Conservation (phyloP, 1,140 invertebrate species). For the Aphelinus certus region DNA sequence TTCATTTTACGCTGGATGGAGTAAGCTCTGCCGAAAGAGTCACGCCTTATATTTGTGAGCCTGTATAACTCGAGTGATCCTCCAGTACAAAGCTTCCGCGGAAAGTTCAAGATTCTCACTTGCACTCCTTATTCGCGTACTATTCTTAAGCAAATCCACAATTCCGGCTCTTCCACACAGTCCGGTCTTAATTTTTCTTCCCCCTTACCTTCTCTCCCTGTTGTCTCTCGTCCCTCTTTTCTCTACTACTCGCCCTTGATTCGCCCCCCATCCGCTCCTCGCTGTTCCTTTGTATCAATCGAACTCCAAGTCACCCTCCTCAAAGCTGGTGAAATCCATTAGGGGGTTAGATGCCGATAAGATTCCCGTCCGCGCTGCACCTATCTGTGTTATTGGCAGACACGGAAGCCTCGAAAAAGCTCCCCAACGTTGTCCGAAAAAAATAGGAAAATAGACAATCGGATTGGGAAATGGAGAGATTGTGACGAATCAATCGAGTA, state of each 20-base stretch:
- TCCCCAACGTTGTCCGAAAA: too few relatives aligned
- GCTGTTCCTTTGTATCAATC: conserved; percentile 16
- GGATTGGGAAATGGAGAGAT: too few relatives aligned
- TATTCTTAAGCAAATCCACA: neutral
- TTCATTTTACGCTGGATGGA: too few relatives aligned
- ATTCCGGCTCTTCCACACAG: neutral
- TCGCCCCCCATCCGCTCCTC: neutral
- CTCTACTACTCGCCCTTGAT: neutral
- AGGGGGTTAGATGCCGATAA: too few relatives aligned
- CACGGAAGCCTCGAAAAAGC: too few relatives aligned
- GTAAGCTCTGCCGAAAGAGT: neutral
- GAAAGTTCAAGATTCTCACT: conserved; percentile 28
- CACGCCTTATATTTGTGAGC: conserved; percentile 16
- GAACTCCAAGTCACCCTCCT: too few relatives aligned
- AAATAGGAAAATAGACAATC: too few relatives aligned
- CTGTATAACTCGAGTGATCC: conserved; percentile 16
- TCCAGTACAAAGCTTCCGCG: conserved; percentile 16
- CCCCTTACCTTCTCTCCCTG: neutral
- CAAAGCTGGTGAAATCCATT: too few relatives aligned
- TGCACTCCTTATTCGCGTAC: conserved; percentile 22
- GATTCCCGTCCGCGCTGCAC: too few relatives aligned
- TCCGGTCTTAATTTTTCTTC: neutral
- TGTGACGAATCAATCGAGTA: too few relatives aligned
- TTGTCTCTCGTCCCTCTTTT: neutral
- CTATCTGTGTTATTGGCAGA: too few relatives aligned